Evolutionary conservation across 2,797 vertebrate species (phyloP).

Genomic region (Cynopterus sphinx): DNA sequence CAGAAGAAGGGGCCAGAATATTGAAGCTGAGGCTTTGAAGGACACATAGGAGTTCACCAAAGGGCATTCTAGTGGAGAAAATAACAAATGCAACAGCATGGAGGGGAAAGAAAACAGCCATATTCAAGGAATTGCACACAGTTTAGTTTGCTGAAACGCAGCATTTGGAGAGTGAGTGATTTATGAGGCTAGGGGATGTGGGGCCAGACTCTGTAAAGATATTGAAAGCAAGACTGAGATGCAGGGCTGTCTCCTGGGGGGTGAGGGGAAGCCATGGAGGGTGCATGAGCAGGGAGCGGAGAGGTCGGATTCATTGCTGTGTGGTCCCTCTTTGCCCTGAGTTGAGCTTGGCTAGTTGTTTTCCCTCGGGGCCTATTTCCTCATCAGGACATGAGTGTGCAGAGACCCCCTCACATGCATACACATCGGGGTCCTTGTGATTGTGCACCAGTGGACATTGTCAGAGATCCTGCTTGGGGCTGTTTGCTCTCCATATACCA

Average conservation of each 20-base stretch:
- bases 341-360: neutral
- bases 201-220: neutral
- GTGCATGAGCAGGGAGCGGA: neutral
- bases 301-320: neutral
- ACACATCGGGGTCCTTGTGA: neutral
- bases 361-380: neutral
- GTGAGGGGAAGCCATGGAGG: neutral
- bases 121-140: neutral
- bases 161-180: neutral
- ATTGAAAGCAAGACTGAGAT: neutral
- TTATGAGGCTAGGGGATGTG: neutral
- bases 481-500: neutral
- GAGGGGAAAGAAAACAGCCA: neutral
- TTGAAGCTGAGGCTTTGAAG: neutral
- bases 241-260: neutral
- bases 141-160: neutral
- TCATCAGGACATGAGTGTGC: neutral
- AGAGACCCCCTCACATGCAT: neutral
- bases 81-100: neutral
- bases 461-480: neutral
- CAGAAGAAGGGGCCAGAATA: neutral
- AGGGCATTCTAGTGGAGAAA: neutral
- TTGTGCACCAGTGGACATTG: neutral
- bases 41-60: neutral
- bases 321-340: neutral